Conservation (phyloP, 2,113 vertebrate species). For the Onychorhynchus coronatus region DNA sequence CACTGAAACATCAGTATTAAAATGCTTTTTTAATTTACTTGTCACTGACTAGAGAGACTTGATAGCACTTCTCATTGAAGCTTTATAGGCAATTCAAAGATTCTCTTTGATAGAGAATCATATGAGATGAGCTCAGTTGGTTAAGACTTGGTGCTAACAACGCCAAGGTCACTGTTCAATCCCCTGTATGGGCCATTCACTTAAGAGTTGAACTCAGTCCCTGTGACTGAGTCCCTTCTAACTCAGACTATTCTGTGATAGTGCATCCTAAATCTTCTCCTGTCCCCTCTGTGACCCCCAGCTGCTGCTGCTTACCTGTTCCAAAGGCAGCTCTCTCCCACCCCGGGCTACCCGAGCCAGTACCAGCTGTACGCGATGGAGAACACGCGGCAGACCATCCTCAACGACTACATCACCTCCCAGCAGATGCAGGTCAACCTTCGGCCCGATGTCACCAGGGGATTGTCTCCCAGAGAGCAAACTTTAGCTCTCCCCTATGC, state of each 20-base stretch:
- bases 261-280: neutral
- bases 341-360: conserved; percentile 90
- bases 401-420: conserved; percentile 98
- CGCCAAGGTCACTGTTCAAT: neutral
- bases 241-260: neutral
- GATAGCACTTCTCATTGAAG: neutral
- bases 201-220: neutral
- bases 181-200: neutral
- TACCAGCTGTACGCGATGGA: conserved; percentile 99
- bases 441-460: conserved; percentile 86
- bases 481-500: conserved; percentile 86
- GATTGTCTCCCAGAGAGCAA: conserved; percentile 90
- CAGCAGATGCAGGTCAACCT: conserved; percentile 98
- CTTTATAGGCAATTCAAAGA: neutral
- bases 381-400: conserved; percentile 96
- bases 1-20: neutral
- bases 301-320: conserved; percentile 90
- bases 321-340: conserved; percentile 91
- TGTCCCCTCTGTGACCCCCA: neutral
- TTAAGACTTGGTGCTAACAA: neutral
- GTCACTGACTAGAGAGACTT: neutral
- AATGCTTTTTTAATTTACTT: neutral
- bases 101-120: neutral
- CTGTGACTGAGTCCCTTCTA: neutral
- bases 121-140: neutral